Conservation (phyloP, 2,888 invertebrate genomes). For the Lithophane semibrunnea region DNA sequence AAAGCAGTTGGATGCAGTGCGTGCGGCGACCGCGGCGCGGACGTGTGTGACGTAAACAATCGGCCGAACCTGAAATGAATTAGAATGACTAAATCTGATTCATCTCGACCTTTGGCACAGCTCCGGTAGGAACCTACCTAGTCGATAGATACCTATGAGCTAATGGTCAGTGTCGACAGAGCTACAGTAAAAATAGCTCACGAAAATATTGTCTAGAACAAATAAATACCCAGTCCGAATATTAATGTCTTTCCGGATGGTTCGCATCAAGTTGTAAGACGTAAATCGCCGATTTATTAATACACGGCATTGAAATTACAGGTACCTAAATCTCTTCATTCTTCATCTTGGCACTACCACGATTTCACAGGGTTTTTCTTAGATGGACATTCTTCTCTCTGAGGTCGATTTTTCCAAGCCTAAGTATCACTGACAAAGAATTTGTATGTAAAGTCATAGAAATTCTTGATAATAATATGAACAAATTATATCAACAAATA, state of each 20-base stretch:
- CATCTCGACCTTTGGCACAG: constrained; percentile 36
- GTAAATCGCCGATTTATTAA: background rate
- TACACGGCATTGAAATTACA: background rate
- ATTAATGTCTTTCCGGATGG: background rate
- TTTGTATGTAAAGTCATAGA: too few species aligned
- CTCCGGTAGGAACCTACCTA: background rate
- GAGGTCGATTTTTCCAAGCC: too few species aligned
- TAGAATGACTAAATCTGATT: constrained; percentile 8
- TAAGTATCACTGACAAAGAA: too few species aligned
- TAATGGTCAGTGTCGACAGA: constrained; percentile 37
- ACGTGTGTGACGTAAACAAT: constrained; percentile 10
- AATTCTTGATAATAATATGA: too few species aligned
- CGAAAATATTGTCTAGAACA: constrained; percentile 9
- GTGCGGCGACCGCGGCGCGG: too few species aligned
- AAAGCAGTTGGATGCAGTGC: background rate
- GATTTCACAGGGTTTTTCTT: too few species aligned
- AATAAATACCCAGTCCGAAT: constrained; percentile 17
- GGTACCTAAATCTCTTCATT: background rate
- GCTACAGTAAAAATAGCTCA: background rate
- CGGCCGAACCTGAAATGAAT: background rate
- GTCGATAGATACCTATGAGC: constrained; percentile 6
- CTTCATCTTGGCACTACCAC: background rate
- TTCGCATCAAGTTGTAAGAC: background rate
- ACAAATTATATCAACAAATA: too few species aligned
- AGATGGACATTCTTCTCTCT: too few species aligned